Evolutionary conservation across 2,888 invertebrate genomes (phyloP).

Genomic region (Drosophila mimetica): DNA sequence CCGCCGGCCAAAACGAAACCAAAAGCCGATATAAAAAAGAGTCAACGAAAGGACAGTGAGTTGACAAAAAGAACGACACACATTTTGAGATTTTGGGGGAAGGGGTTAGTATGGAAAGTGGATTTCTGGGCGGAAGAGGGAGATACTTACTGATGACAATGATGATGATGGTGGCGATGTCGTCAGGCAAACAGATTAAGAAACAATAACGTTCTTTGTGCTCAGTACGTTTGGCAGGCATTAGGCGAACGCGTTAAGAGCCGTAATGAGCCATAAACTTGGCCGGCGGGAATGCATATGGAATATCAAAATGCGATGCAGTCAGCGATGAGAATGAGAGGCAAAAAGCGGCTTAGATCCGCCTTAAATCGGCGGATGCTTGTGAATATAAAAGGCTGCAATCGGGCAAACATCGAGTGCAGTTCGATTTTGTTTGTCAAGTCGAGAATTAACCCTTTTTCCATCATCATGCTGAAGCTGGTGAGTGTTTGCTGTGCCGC

Average conservation of each 20-base stretch:
- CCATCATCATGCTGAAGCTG: slow-evolving; percentile 61
- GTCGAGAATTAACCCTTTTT: slow-evolving; percentile 26
- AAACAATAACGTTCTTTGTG: slow-evolving; percentile 51
- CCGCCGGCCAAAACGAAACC: slow-evolving; percentile 19
- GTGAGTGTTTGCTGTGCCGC: slow-evolving; percentile 36
- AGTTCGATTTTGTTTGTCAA: slow-evolving; percentile 54
- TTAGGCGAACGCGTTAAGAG: slow-evolving; percentile 59
- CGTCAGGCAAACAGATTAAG: slow-evolving; percentile 62
- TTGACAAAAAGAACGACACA: slow-evolving; percentile 21
- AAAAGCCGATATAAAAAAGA: slow-evolving; percentile 17
- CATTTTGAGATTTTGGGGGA: background rate
- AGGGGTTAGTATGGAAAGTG: slow-evolving; percentile 19
- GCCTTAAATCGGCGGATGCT: slow-evolving; percentile 22
- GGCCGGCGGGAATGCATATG: slow-evolving; percentile 57
- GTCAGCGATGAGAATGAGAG: slow-evolving; percentile 19
- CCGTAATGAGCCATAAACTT: slow-evolving; percentile 65
- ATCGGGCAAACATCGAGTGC: slow-evolving; percentile 33
- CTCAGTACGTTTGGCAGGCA: slow-evolving; percentile 40
- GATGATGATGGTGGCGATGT: slow-evolving; percentile 27
- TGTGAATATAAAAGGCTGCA: slow-evolving; percentile 58
- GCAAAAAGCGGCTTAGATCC: slow-evolving; percentile 25
- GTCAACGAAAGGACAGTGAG: slow-evolving; percentile 15
- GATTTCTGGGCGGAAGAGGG: slow-evolving; percentile 17
- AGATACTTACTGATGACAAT: slow-evolving; percentile 19
- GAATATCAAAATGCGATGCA: slow-evolving; percentile 61